Percentiles rank a stretch among this genome's conserved stretches.
These are phyloP conservation scores for Chaetogeoica ovagalla DNA, from an alignment of 2,888 invertebrate genomes.

Conservation along the genomic window DNA sequence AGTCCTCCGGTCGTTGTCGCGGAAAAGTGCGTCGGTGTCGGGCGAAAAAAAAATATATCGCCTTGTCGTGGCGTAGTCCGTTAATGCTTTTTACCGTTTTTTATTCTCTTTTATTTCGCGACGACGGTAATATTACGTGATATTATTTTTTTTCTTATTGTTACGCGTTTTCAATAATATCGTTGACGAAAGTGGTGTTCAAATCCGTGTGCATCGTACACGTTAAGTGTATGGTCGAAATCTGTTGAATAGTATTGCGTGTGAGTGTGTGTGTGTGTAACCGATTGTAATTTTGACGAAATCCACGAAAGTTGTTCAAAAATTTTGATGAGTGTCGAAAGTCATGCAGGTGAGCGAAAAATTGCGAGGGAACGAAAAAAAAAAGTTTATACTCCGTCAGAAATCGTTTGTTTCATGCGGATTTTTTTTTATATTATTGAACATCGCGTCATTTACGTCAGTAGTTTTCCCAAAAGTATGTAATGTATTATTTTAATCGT, in stretches of 20 bases:
- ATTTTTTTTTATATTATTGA: not conserved
- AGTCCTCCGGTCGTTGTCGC: not conserved
- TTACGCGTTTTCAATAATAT: not conserved
- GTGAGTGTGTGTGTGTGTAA: not conserved
- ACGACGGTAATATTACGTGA: not conserved
- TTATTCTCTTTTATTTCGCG: not conserved
- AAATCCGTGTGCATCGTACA: not conserved
- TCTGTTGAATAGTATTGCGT: not conserved
- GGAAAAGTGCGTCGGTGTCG: not conserved
- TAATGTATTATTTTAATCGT: too few species aligned
- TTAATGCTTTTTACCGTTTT: not conserved
- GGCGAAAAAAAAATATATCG: too few species aligned
- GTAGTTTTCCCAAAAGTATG: too few species aligned
- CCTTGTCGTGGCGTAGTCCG: not conserved
- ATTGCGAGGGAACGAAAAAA: slow-evolving; percentile 12
- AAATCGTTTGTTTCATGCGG: not conserved
- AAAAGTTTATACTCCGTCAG: not conserved
- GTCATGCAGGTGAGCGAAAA: slow-evolving; percentile 57
- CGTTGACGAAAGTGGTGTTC: not conserved
- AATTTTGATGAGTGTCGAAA: slow-evolving; percentile 57
- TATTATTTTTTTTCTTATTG: not conserved
- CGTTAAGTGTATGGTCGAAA: not conserved
- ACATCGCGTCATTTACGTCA: too few species aligned
- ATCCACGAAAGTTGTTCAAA: slow-evolving; percentile 31
- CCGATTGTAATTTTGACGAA: slow-evolving; percentile 11